These are phyloP conservation scores for Xyrichtys novacula DNA, from an alignment of 2,797 vertebrate species.

Conservation along the genomic window DNA sequence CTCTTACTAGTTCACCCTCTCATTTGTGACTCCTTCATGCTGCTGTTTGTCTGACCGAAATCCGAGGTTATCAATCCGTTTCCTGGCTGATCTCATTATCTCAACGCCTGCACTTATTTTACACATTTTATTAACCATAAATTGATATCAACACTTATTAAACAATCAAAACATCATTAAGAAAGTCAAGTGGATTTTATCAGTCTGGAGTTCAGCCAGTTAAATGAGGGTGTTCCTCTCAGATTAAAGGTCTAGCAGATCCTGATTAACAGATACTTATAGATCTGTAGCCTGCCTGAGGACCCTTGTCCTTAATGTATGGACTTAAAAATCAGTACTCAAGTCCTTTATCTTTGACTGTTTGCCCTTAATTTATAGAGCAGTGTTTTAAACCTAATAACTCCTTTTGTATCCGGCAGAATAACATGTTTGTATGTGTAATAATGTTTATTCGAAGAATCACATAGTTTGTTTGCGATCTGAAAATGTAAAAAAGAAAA, in stretches of 20 bases:
- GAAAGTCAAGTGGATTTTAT: not conserved
- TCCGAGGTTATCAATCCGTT: not conserved
- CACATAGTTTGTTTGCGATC: not conserved
- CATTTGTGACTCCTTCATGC: constrained; percentile 2
- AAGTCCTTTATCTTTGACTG: too few species aligned
- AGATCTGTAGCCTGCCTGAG: not conserved
- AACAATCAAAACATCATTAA: not conserved
- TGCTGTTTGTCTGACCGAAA: not conserved
- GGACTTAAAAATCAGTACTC: too few species aligned
- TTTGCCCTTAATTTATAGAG: too few species aligned
- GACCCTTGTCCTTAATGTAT: not conserved
- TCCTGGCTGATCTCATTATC: not conserved
- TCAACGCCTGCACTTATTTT: not conserved
- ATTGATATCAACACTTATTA: not conserved
- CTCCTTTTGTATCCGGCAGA: too few species aligned
- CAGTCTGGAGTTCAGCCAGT: not conserved
- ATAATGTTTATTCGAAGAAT: not conserved
- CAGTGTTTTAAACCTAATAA: too few species aligned
- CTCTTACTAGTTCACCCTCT: constrained; percentile 5
- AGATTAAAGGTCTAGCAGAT: not conserved
- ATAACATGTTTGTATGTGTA: too few species aligned
- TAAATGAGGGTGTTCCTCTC: not conserved
- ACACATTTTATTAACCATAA: not conserved
- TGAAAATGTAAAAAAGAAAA: not conserved
- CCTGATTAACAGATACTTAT: not conserved